Evolutionary conservation across 2,113 vertebrate genomes (phyloP).

Genomic region (Triplophysa dalaica): DNA sequence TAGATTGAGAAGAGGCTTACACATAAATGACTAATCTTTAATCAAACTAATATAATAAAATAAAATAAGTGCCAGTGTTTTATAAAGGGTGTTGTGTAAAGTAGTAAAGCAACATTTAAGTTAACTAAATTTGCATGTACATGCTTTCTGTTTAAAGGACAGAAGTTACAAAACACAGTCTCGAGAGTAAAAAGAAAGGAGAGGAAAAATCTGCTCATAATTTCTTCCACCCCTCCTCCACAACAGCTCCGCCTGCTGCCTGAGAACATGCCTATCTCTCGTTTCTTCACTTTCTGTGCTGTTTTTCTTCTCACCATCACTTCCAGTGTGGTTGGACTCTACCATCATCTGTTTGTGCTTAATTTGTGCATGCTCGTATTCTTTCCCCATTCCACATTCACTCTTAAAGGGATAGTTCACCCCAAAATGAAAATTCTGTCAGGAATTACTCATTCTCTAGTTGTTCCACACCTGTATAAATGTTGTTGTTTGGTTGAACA

Average conservation of each 20-base stretch:
- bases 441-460: too few relatives aligned
- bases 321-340: conserved; percentile 38
- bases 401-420: neutral
- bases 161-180: conserved; percentile 1
- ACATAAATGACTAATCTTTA: too few relatives aligned
- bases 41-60: too few relatives aligned
- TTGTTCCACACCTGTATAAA: too few relatives aligned
- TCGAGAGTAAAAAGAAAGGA: neutral
- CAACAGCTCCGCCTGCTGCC: conserved; percentile 1
- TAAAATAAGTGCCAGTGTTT: too few relatives aligned
- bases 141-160: conserved; percentile 6
- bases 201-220: conserved; percentile 23
- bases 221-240: conserved; percentile 4
- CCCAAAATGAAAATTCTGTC: neutral
- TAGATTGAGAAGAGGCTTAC: neutral
- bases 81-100: too few relatives aligned
- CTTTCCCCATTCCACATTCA: conserved; percentile 5
- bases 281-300: neutral
- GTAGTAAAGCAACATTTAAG: neutral
- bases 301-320: conserved; percentile 33
- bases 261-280: neutral
- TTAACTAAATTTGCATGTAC: neutral
- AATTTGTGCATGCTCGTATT: conserved; percentile 9
- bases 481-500: too few relatives aligned
- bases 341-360: conserved; percentile 55